Evolutionary conservation across 2,888 invertebrate species (phyloP), one percentile per base, ranked within the genome.

Genomic region (Resseliella maxima): DNA sequence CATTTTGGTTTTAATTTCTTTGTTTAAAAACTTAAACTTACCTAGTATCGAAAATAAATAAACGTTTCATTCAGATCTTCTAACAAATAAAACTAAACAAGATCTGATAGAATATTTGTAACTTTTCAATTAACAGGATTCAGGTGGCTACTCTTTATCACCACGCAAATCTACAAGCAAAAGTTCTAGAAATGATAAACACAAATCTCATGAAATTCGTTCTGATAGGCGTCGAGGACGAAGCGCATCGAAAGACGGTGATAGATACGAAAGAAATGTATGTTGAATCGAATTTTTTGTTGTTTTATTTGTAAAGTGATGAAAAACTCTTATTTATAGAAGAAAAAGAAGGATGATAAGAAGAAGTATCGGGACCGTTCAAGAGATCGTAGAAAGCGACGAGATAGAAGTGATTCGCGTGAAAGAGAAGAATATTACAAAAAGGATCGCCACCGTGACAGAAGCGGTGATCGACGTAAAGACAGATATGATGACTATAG

Each of bases 111-210:
- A 31, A 72, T 72, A 15, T 72, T 3, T 59, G 15, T 59, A n/a
- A 72, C 31, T 72, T 72, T 72, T 72, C 59, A 72, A 72, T 72
- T 72, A 35, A 72, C 31, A 72, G 72, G 72, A 72, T 72, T 31
- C 72, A 15, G 31, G 31, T 5, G 31, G 72, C 31, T 31, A 31
- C 31, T 72, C 72, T 12, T 18, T 35, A 15, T 72, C 72, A 15
- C 72, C 72, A 18, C 72, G 35, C 18, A 72, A 72, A 31, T 35
- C 72, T 12, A 31, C 72, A 2, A 3, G 15, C 15, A 72, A 27
- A 72, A 31, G 5, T 72, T 72, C 72, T 12, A 15, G 72, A 18
- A 72, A 15, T 10, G 72, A 72, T 31, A 72, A 72, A 31, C 31
- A 72, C 15, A 72, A 72, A 72, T 31, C 72, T 12, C 27, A 72